A percentile compares a stretch with the other conserved stretches of the same genome.
Conservation (phyloP, 2,797 vertebrate species). For the Squalus acanthias region DNA sequence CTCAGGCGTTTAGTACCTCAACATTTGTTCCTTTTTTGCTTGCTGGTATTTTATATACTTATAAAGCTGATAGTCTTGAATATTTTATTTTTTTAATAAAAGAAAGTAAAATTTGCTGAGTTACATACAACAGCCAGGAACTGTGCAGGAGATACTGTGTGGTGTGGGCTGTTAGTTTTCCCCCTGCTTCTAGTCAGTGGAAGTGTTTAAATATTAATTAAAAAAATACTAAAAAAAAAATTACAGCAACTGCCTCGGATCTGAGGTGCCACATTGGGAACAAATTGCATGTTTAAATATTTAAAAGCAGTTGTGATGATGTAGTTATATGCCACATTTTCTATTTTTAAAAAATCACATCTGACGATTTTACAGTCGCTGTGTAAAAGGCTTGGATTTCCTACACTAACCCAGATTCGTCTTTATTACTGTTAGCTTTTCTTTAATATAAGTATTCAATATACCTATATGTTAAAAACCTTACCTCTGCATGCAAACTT, state of each 20-base stretch:
- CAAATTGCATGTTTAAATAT: constrained; percentile 33
- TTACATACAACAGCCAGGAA: constrained; percentile 62
- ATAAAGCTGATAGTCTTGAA: constrained; percentile 89
- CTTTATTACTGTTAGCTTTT: not conserved
- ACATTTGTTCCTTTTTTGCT: constrained; percentile 64
- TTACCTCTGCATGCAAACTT: not conserved
- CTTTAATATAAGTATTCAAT: not conserved
- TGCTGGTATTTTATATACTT: constrained; percentile 88
- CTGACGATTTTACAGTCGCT: not conserved
- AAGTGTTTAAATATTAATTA: constrained; percentile 43
- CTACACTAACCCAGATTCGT: not conserved
- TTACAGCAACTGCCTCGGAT: not conserved
- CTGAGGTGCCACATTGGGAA: constrained; percentile 32
- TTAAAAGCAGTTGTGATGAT: constrained; percentile 31
- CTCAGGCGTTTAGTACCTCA: constrained; percentile 72
- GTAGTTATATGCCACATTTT: not conserved
- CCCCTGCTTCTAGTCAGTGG: constrained; percentile 46
- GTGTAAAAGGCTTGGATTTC: constrained; percentile 27
- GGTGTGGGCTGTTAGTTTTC: constrained; percentile 43
- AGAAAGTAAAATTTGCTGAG: constrained; percentile 66
- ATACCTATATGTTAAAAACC: not conserved
- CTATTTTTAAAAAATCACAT: constrained; percentile 33
- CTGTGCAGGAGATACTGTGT: constrained; percentile 41
- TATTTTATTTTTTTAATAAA: constrained; percentile 97
- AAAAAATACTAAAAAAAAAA: constrained; percentile 7